Conservation (phyloP, 2,888 invertebrate species). For the Polymixis flavicincta region DNA sequence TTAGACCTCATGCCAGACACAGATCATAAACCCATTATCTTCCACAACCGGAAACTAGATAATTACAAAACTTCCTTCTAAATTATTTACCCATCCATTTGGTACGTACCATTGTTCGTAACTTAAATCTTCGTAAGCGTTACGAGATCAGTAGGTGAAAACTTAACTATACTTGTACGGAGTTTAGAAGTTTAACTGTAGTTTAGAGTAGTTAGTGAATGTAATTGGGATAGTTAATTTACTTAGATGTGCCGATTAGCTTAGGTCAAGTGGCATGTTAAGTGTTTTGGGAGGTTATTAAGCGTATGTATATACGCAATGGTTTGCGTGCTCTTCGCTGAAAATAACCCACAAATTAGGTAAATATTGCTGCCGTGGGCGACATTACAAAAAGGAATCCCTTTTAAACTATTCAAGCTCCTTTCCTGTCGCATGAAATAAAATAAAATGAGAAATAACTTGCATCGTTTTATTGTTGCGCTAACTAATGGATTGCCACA, state of each 20-base stretch:
- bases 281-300: constrained; percentile 17
- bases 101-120: constrained; percentile 16
- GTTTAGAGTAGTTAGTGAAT: constrained; percentile 56
- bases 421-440: no score
- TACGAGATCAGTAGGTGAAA: constrained; percentile 58
- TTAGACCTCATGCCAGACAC: not conserved
- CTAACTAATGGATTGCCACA: not conserved
- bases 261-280: constrained; percentile 29
- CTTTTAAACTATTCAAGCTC: no score
- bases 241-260: constrained; percentile 52
- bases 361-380: no score
- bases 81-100: constrained; percentile 41
- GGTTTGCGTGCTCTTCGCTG: not conserved
- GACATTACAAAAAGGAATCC: no score
- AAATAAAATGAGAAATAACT: no score
- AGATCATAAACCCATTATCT: constrained; percentile 3
- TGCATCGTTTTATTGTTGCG: no score
- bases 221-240: constrained; percentile 61
- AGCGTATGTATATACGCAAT: constrained; percentile 1
- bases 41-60: not conserved
- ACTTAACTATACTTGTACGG: constrained; percentile 37
- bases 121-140: constrained; percentile 44
- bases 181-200: constrained; percentile 60
- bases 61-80: not conserved
- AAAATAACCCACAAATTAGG: not conserved